phyloP scores from a whole-genome alignment of 2,113 vertebrate genomes.

The Phaethon lepturus region DNA sequence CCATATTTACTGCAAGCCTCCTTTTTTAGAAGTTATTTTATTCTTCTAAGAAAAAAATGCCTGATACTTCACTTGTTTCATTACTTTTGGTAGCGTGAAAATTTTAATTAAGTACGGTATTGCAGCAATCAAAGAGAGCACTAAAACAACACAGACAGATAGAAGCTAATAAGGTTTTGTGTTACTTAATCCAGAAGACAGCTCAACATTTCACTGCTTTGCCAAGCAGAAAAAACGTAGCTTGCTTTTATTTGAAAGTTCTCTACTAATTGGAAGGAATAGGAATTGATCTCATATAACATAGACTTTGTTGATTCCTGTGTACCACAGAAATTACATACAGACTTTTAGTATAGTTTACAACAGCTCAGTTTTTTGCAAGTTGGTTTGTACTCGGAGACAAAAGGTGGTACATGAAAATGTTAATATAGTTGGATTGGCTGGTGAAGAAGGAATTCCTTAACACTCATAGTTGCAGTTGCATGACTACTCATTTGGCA shows the following conservation, averaged over 20 bases:
- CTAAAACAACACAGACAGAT: not conserved
- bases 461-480: not conserved
- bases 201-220: not conserved
- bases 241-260: not conserved
- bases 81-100: not conserved
- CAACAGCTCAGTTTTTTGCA: not conserved
- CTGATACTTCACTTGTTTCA: not conserved
- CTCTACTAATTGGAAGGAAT: not conserved
- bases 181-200: not conserved
- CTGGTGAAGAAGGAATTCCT: not conserved
- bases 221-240: not conserved
- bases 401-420: accelerated
- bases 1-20: not conserved
- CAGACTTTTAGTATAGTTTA: not conserved
- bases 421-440: not conserved
- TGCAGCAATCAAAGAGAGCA: not conserved
- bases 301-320: not conserved
- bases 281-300: not conserved
- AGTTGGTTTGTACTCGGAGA: not conserved
- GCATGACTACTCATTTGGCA: not conserved
- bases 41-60: not conserved
- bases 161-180: constrained; percentile 17
- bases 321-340: not conserved
- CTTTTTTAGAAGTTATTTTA: not conserved
- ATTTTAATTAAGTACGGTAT: constrained; percentile 17